A percentile compares a stretch with the other conserved stretches of the same genome.
Evolutionary conservation across 2,113 vertebrate genomes (phyloP).

Genomic region (Melanerpes formicivorus): DNA sequence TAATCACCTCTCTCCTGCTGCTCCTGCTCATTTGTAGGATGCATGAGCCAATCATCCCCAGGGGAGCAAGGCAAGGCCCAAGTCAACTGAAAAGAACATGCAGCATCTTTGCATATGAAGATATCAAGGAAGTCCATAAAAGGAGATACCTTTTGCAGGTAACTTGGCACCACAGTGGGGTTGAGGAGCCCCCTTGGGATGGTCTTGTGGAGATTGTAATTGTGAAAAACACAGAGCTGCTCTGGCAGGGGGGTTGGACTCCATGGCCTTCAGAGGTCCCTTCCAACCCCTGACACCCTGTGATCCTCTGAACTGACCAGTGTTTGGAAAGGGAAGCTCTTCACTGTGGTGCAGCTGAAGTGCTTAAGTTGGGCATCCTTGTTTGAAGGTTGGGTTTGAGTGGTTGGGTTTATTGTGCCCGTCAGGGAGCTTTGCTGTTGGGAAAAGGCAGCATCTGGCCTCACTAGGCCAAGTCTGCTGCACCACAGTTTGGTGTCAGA

Average conservation of each 20-base stretch:
- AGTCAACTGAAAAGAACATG: constrained; percentile 95
- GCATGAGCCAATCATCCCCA: constrained; percentile 96
- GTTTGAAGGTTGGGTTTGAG: not conserved
- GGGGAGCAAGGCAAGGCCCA: constrained; percentile 93
- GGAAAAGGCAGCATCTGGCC: not conserved
- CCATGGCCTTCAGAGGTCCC: no score
- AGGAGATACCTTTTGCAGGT: constrained; percentile 97
- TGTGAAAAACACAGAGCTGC: not conserved
- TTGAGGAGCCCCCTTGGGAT: not conserved
- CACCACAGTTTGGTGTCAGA: not conserved
- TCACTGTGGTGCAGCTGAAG: not conserved
- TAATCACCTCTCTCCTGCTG: not conserved
- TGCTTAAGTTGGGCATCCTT: not conserved
- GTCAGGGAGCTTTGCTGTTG: not conserved
- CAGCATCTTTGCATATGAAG: constrained; percentile 98
- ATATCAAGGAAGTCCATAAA: constrained; percentile 99
- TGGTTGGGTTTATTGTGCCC: not conserved
- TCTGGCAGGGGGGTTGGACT: no score
- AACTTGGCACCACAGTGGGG: not conserved
- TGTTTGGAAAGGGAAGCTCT: not conserved
- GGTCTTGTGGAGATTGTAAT: fast-evolving
- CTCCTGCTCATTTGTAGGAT: constrained; percentile 74
- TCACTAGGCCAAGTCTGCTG: not conserved
- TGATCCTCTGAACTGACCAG: not conserved
- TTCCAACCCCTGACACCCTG: no score